These are phyloP conservation scores for Lasiurus borealis DNA, from an alignment of 2,113 vertebrate genomes.

Conservation along the genomic window DNA sequence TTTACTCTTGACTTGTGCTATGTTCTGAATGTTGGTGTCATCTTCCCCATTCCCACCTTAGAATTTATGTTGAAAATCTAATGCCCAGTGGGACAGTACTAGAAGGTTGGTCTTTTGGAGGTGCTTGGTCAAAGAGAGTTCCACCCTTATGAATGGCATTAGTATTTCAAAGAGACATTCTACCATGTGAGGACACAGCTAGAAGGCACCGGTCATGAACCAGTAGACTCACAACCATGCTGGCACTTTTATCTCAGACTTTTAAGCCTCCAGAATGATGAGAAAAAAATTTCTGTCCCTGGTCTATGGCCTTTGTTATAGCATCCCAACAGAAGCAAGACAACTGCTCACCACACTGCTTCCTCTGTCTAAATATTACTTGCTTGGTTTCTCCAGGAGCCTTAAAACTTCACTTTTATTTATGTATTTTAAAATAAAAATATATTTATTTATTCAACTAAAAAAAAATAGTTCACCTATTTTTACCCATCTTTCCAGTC, in stretches of 20 bases:
- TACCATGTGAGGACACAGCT: background rate
- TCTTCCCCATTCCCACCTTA: background rate
- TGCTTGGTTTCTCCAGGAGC: background rate
- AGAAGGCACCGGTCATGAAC: background rate
- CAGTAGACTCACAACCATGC: background rate
- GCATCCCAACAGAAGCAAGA: background rate
- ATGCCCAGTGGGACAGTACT: background rate
- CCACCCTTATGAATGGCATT: background rate
- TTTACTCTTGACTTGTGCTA: background rate
- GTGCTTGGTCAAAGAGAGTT: background rate
- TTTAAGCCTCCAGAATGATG: background rate
- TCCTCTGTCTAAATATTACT: background rate
- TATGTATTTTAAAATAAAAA: background rate
- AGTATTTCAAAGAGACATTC: background rate
- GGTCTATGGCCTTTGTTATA: background rate
- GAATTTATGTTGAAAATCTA: background rate
- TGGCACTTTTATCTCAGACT: background rate
- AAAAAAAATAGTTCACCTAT: background rate
- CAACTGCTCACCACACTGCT: background rate
- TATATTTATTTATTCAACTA: background rate
- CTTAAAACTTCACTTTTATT: background rate
- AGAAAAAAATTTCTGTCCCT: background rate
- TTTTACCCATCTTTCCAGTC: background rate
- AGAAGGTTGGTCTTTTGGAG: background rate
- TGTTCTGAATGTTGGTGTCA: background rate